Base-by-base conservation (phyloP, 2,113 vertebrate genomes). In the Neodon shergylaensis region DNA sequence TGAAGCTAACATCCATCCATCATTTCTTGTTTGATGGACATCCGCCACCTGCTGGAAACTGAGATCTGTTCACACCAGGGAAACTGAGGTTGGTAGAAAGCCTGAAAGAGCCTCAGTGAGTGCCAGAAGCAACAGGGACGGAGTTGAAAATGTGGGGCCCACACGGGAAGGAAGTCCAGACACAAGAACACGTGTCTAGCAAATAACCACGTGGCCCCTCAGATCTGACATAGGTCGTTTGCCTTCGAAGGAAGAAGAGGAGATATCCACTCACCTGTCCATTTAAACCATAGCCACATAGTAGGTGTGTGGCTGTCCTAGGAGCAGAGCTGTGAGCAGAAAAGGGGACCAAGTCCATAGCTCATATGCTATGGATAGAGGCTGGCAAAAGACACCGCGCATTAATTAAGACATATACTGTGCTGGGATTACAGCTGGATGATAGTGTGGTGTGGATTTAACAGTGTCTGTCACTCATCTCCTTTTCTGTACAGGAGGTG, bases 251-350 rank as follows among this genome's bases (percentile, higher is more conserved):
- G n/a, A 28, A 14, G 1, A 31, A 24, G 9, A 7, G 14, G 14
- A 6, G 33, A 3, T n/a, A 44, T 0, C 1, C 16, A 0, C n/a
- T 33, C 5, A 0, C 44, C 42, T 9, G 11, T 10, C 58, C 6
- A 4, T 13, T 49, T 5, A 21, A 39, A 42, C 21, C 39, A 36
- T 19, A 3, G 2, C 8, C 5, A 16, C 8, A 21, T 13, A 22
- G 2, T 0, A 0, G 10, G 39, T 33, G n/a, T 42, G 31, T 17
- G 7, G 7, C 1, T 76, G 78, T 6, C 39, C 14, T 14, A 14
- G 79, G 39, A 17, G 39, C 3, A 42, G 49, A 47, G 22, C 82
- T 54, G 5, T 1, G 39, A 42, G 36, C 36, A 24, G 84, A 28
- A 39, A 7, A 47, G 12, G 1, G 3, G 36, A 52, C 28, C 47